Percentiles rank a stretch among this genome's conserved stretches.
Conservation (phyloP, 2,113 vertebrate genomes). For the Erythrocercus mccallii region DNA sequence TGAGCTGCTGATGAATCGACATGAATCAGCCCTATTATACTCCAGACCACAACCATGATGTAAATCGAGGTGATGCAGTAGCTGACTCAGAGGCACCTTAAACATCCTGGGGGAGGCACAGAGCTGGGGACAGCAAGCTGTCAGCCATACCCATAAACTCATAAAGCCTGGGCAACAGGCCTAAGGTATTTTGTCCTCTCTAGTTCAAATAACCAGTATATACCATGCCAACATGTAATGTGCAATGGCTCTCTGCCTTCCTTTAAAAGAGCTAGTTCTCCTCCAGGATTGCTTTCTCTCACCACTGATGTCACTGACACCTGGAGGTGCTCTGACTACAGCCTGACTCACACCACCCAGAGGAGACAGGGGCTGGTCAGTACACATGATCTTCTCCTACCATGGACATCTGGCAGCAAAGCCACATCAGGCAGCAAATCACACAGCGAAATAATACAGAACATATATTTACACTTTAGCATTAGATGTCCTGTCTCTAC, state of each 20-base stretch:
- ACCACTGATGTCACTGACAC: neutral
- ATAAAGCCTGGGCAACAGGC: neutral
- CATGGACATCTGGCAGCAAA: neutral
- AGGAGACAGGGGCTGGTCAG: neutral
- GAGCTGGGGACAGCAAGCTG: neutral
- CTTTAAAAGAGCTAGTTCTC: neutral
- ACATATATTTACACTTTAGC: neutral
- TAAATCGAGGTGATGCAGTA: neutral
- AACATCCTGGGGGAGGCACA: neutral
- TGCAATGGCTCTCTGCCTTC: neutral
- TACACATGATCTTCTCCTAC: neutral
- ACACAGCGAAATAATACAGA: neutral
- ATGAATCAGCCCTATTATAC: slow-evolving; percentile 12
- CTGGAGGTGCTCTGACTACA: neutral
- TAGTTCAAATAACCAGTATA: neutral
- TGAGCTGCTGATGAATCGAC: neutral
- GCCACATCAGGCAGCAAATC: neutral
- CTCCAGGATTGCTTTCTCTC: neutral
- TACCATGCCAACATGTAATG: neutral
- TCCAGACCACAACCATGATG: neutral
- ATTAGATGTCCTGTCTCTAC: neutral
- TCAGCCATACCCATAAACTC: neutral
- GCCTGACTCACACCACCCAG: neutral
- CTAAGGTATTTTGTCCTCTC: neutral
- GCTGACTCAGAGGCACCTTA: slow-evolving; percentile 39